phyloP scores from a whole-genome alignment of 2,888 invertebrate genomes.

The Allygus modestus region DNA sequence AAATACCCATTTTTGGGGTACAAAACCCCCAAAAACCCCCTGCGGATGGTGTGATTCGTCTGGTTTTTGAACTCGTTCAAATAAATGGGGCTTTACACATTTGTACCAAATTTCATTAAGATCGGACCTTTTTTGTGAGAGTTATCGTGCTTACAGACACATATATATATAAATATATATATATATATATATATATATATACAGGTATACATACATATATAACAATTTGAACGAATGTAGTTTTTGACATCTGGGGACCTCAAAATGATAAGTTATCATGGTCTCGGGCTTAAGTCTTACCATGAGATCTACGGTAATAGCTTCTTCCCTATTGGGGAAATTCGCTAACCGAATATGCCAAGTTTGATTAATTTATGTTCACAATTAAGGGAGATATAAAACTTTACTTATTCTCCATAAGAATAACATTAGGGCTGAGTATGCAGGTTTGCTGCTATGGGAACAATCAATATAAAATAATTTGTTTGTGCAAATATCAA shows the following conservation, averaged over 20 bases:
- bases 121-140: neutral
- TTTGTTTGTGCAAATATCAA: too few relatives aligned
- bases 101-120: constrained; percentile 1
- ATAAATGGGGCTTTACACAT: neutral
- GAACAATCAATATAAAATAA: too few relatives aligned
- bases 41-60: neutral
- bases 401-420: too few relatives aligned
- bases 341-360: too few relatives aligned
- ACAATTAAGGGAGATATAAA: neutral
- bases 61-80: constrained; percentile 2
- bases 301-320: constrained; percentile 21
- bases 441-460: too few relatives aligned
- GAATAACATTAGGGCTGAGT: too few relatives aligned
- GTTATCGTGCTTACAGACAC: constrained; percentile 4
- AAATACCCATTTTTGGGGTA: constrained; percentile 1
- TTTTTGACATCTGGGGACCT: neutral
- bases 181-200: constrained; percentile 20
- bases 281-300: constrained; percentile 11
- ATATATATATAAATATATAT: constrained; percentile 15
- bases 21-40: neutral
- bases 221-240: neutral
- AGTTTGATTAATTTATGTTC: too few relatives aligned
- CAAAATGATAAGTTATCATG: neutral
- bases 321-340: constrained; percentile 23
- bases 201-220: neutral